Percentiles rank a stretch among this genome's conserved stretches.
Evolutionary conservation across 1,140 invertebrate species (phyloP).

Genomic region (Capitella teleta): DNA sequence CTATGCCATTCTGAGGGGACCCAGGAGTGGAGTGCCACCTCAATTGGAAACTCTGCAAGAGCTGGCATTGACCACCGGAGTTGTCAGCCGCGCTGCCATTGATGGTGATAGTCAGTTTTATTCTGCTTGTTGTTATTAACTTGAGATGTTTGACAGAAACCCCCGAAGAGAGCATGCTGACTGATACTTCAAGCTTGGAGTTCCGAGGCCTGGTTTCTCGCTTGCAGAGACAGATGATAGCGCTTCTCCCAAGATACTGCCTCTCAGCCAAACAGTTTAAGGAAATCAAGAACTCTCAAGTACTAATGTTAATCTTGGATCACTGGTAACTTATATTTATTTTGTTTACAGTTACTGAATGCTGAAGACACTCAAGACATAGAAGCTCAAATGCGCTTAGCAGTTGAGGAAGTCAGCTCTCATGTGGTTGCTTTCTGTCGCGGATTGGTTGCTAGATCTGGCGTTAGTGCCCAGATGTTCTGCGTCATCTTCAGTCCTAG

Average conservation of each 20-base stretch:
- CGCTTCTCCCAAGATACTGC: conserved; percentile 56
- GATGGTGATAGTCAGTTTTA: conserved; percentile 38
- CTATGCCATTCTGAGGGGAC: conserved; percentile 59
- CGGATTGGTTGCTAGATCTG: conserved; percentile 26
- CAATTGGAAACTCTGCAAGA: conserved; percentile 53
- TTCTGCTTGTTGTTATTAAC: neutral
- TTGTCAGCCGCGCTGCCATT: conserved; percentile 64
- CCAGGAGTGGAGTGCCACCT: conserved; percentile 54
- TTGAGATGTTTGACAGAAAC: neutral
- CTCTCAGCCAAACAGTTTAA: conserved; percentile 31
- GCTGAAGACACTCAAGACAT: conserved; percentile 18
- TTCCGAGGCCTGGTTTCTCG: conserved; percentile 29
- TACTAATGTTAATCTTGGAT: too few relatives aligned
- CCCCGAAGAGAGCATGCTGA: too few relatives aligned
- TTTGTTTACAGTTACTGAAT: conserved; percentile 23
- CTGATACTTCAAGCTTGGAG: too few relatives aligned
- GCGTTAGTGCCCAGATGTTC: conserved; percentile 18
- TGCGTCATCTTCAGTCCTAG: conserved; percentile 32
- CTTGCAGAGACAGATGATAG: conserved; percentile 53
- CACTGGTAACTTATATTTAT: too few relatives aligned
- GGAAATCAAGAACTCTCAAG: too few relatives aligned
- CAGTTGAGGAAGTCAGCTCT: conserved; percentile 27
- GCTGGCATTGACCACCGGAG: conserved; percentile 60
- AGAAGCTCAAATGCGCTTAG: conserved; percentile 19
- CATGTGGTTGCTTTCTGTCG: conserved; percentile 34